These are phyloP conservation scores for Trichechus manatus DNA, from an alignment of 2,113 vertebrate species.

Conservation along the genomic window DNA sequence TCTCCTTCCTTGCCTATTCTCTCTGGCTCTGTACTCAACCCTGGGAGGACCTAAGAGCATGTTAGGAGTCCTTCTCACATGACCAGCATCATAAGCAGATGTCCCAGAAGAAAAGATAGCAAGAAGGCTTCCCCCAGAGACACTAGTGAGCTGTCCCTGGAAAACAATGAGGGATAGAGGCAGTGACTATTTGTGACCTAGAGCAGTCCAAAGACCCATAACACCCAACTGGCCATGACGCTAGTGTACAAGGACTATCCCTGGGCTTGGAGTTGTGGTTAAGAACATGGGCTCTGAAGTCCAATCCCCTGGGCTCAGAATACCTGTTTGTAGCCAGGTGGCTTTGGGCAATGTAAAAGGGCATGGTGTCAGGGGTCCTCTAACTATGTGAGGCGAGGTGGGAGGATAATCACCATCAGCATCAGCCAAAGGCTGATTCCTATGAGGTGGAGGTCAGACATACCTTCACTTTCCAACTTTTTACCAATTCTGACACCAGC, in stretches of 20 bases:
- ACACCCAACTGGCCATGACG: rapidly evolving
- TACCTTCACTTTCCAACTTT: too few species aligned
- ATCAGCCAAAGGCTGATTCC: too few species aligned
- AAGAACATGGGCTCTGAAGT: neutral
- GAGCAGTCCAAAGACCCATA: neutral
- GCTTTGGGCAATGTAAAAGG: neutral
- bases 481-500: too few species aligned
- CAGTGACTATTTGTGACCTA: neutral
- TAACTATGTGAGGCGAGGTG: too few species aligned
- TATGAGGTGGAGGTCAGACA: too few species aligned
- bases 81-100: neutral
- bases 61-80: neutral
- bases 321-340: too few species aligned
- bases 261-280: neutral
- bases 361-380: too few species aligned
- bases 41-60: neutral
- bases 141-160: neutral
- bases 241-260: neutral
- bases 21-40: neutral
- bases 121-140: neutral
- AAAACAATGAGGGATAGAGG: neutral
- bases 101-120: neutral
- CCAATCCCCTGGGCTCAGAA: neutral
- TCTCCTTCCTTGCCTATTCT: neutral
- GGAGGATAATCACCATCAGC: too few species aligned